phyloP scores from a whole-genome alignment of 1,140 invertebrate genomes.

The Aphelenchoides fujianensis region DNA sequence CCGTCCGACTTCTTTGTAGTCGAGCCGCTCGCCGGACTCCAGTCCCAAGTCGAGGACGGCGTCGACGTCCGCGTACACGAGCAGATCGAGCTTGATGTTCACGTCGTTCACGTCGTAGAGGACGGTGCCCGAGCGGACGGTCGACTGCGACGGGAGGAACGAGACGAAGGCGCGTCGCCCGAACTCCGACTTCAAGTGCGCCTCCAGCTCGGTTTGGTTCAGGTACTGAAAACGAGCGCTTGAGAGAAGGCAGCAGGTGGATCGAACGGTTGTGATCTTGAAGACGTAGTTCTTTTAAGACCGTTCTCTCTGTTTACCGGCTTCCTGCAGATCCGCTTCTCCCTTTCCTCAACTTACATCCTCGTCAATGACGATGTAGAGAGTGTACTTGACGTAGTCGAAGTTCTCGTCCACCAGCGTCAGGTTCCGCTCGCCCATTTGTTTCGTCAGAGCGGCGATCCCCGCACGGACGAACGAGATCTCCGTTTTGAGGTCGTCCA shows the following conservation, averaged over 20 bases:
- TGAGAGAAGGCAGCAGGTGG: no score
- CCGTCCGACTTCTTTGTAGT: not conserved
- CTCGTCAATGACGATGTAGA: slow-evolving; percentile 1
- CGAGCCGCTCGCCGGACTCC: not conserved
- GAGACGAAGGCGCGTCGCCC: not conserved
- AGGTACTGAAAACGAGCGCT: no score
- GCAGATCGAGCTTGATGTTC: not conserved
- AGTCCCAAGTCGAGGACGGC: not conserved
- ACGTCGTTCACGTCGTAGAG: slow-evolving; percentile 6
- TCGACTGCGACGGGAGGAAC: not conserved
- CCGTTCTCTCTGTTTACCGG: not conserved
- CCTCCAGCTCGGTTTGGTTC: not conserved
- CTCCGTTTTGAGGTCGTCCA: not conserved
- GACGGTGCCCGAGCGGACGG: not conserved
- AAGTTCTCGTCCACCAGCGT: slow-evolving; percentile 1
- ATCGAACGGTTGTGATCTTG: no score
- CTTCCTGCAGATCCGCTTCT: not conserved
- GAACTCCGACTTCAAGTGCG: not conserved
- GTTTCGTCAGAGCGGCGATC: not conserved
- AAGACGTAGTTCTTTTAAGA: no score
- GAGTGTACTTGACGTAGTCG: slow-evolving; percentile 8
- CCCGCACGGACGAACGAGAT: not conserved
- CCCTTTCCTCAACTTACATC: not conserved
- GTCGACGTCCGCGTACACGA: not conserved
- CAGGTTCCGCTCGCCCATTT: not conserved